Percentiles rank a stretch among this genome's conserved stretches.
Evolutionary conservation across 2,113 vertebrate species (phyloP).

Genomic region (Saimiri boliviensis): DNA sequence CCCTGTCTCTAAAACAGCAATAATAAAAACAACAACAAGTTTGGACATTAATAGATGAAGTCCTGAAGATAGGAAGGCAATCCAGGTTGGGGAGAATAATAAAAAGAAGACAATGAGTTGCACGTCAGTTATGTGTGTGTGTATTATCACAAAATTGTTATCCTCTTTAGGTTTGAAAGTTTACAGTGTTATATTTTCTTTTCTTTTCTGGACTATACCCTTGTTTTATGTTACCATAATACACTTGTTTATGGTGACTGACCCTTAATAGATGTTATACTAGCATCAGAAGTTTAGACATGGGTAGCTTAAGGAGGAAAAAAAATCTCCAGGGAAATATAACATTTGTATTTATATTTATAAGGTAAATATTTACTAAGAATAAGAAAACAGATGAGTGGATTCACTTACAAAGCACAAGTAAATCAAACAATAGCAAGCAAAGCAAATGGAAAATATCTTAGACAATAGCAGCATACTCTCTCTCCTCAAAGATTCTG

Average conservation of each 20-base stretch:
- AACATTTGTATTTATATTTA: background rate
- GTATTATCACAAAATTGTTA: background rate
- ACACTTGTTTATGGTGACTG: background rate
- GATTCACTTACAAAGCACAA: background rate
- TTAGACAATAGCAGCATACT: background rate
- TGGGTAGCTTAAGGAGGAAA: background rate
- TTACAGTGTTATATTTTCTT: background rate
- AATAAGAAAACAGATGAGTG: slow-evolving; percentile 1
- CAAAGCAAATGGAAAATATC: background rate
- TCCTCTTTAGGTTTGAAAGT: background rate
- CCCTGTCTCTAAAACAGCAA: no score
- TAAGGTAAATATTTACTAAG: background rate
- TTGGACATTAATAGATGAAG: background rate
- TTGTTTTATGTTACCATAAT: background rate
- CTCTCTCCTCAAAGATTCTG: background rate
- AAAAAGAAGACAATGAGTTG: background rate
- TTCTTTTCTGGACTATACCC: background rate
- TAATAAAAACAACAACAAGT: background rate
- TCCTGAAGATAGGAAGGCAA: background rate
- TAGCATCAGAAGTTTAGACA: background rate
- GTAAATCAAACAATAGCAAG: background rate
- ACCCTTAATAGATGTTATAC: background rate
- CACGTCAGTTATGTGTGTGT: background rate
- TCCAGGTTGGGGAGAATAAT: background rate
- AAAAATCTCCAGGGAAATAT: background rate